Evolutionary conservation across 2,888 invertebrate species (phyloP).

Genomic region (Ochropacha duplaris): DNA sequence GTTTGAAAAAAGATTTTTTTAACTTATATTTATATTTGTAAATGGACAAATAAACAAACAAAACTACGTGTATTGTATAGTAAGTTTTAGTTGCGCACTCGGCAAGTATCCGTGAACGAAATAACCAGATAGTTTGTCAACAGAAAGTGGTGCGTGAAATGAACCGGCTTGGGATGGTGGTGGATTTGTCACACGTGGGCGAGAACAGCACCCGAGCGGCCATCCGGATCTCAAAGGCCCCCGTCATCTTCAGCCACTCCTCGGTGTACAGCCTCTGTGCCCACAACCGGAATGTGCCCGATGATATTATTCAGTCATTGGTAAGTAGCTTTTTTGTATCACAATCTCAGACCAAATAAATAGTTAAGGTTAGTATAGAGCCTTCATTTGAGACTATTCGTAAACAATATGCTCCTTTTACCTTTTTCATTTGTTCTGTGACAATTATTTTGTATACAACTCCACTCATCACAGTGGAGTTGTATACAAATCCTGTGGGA

Average conservation of each 20-base stretch:
- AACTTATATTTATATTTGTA: no score
- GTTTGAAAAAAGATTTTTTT: no score
- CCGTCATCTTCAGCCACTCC: slow-evolving; percentile 90
- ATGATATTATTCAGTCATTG: slow-evolving; percentile 84
- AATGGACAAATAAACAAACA: not conserved
- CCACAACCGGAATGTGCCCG: slow-evolving; percentile 88
- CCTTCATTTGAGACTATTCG: no score
- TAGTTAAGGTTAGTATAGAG: no score
- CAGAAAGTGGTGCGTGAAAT: slow-evolving; percentile 89
- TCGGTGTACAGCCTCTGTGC: slow-evolving; percentile 88
- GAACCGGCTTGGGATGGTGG: slow-evolving; percentile 91
- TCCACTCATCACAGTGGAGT: no score
- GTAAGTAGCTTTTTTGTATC: slow-evolving; percentile 60
- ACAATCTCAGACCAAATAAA: no score
- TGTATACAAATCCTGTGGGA: no score
- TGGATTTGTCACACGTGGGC: slow-evolving; percentile 89
- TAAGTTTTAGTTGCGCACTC: not conserved
- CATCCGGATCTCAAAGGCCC: slow-evolving; percentile 85
- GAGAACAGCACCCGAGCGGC: slow-evolving; percentile 87
- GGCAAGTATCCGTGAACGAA: no score
- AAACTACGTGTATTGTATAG: not conserved
- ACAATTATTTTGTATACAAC: no score
- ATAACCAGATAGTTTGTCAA: slow-evolving; percentile 30
- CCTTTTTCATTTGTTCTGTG: no score
- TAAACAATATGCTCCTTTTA: no score